These are phyloP conservation scores for Cathartes aura DNA, from an alignment of 2,113 vertebrate genomes.

Conservation along the genomic window DNA sequence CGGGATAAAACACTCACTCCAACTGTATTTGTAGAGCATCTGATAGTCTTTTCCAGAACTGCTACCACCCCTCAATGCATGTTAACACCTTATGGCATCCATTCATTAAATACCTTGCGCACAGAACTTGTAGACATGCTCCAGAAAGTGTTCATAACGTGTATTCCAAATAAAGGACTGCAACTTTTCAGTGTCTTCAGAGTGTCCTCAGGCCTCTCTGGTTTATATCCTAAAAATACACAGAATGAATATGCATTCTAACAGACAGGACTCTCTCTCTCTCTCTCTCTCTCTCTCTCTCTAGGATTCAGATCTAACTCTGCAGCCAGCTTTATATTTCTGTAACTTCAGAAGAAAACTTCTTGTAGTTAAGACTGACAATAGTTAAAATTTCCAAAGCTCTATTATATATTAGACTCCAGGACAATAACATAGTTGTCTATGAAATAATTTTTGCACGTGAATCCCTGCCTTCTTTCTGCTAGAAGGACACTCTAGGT, in stretches of 20 bases:
- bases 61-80: not conserved
- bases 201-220: conserved; percentile 18
- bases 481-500: not conserved
- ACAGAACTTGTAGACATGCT: conserved; percentile 93
- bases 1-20: not conserved
- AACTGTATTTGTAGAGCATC: not conserved
- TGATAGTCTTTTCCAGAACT: not conserved
- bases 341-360: not conserved
- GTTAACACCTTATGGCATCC: not conserved
- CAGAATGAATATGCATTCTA: not conserved
- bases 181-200: conserved; percentile 64
- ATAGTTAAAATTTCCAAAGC: not conserved
- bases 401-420: not conserved
- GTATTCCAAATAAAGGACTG: conserved; percentile 59
- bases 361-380: not conserved
- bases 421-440: not conserved
- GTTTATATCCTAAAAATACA: conserved; percentile 39
- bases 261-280: not conserved
- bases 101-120: conserved; percentile 83
- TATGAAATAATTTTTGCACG: rapidly evolving
- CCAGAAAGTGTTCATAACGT: conserved; percentile 98
- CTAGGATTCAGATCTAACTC: not conserved
- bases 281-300: too few species aligned
- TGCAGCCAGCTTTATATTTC: not conserved
- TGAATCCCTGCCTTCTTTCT: not conserved